Evolutionary conservation across 2,797 vertebrate genomes (phyloP), one percentile per base, ranked within the genome.

Genomic region (Acrocephalus scirpaceus): DNA sequence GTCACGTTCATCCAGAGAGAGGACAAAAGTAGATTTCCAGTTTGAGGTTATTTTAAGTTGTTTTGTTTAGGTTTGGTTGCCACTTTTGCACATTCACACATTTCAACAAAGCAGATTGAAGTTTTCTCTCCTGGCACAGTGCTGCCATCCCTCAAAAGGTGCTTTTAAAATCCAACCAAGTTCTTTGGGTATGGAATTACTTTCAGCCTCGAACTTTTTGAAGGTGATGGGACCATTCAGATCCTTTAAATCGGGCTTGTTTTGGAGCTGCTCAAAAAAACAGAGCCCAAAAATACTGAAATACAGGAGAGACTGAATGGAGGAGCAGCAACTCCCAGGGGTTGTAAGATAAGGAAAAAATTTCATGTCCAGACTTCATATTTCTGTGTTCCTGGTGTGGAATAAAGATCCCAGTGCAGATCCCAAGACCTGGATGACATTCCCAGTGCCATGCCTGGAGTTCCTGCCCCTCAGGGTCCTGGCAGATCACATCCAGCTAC

Each of bases 361-460:
- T 51, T 66, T 36, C 11, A 1, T 3, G 7, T 9, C 42, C 36
- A 56, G 42, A 32, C 4, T 5, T 13, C 29, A 9, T 5, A 34
- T 40, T 69, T 32, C 36, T 53, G 27, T 48, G 54, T 13, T 54
- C 42, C 36, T 40, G 36, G 2, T 12, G 60, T 17, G 17, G 21
- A 16, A 19, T 3, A 8, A 27, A 45, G 16, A 19, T 56, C 47
- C 40, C 65, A 26, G 1, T 1, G 10, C 9, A 30, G 57, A 13
- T 60, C 47, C 65, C 42, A 27, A 3, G 0, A 19, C 11, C 1
- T 86, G 76, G 34, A 6, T 66, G 45, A 4, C 57, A 51, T 29
- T 51, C 65, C 54, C 25, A 23, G 51, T 71, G 51, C 40, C 16
- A 0, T 9, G 13, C 12, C 17, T 44, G 38, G 6, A 3, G 0